These are phyloP conservation scores for Peromyscus polionotus DNA, from an alignment of 2,113 vertebrate species.

Conservation along the genomic window DNA sequence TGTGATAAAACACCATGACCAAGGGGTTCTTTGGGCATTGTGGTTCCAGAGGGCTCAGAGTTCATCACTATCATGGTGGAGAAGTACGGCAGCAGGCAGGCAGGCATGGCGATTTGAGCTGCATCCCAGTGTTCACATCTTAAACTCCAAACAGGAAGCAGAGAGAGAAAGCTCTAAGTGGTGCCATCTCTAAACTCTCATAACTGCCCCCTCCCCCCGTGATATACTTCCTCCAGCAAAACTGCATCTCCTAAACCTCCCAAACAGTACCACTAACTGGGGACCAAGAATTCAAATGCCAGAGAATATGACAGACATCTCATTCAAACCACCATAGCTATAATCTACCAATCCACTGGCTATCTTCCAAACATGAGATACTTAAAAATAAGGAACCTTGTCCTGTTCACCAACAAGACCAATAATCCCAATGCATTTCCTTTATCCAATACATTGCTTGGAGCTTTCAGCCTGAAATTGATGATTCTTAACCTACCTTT, in stretches of 20 bases:
- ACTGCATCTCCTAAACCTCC: neutral
- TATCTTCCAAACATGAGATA: neutral
- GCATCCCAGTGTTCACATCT: neutral
- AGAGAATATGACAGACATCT: neutral
- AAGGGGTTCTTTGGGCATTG: neutral
- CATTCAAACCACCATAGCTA: neutral
- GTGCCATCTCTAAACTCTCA: neutral
- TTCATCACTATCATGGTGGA: neutral
- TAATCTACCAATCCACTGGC: neutral
- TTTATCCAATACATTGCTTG: neutral
- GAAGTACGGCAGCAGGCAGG: neutral
- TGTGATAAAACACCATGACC: neutral
- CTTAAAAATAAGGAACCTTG: neutral
- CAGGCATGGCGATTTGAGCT: neutral
- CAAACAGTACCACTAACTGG: neutral
- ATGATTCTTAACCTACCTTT: neutral
- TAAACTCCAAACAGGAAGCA: neutral
- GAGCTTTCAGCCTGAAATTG: neutral
- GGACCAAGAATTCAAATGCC: neutral
- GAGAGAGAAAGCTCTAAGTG: neutral
- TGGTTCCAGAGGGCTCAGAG: neutral
- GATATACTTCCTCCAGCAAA: neutral
- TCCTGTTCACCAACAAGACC: neutral
- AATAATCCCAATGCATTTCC: neutral
- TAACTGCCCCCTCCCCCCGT: neutral